Evolutionary conservation across 2,888 invertebrate genomes (phyloP).

Genomic region (Deilephila porcellus): DNA sequence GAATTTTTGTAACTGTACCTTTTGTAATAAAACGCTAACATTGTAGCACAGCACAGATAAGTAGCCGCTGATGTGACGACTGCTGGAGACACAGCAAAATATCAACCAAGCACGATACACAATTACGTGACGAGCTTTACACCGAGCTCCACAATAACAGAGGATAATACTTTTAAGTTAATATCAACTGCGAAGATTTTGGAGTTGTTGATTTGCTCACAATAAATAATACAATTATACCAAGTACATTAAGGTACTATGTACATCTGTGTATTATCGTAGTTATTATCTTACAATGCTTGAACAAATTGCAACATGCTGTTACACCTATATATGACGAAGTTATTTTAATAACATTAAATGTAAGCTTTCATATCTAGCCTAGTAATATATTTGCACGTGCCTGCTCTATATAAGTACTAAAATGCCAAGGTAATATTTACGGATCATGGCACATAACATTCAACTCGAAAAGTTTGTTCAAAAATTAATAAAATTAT

Average conservation of each 20-base stretch:
- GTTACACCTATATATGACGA: no score
- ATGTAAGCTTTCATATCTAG: no score
- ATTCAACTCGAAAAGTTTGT: conserved; percentile 13
- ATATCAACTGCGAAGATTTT: neutral
- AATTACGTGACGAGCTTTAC: neutral
- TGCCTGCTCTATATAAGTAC: neutral
- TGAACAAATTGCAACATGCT: no score
- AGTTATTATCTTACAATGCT: no score
- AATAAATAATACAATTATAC: no score
- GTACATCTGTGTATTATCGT: no score
- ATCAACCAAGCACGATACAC: neutral
- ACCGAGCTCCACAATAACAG: no score
- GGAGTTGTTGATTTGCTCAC: no score
- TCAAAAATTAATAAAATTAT: conserved; percentile 30
- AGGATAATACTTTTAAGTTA: no score
- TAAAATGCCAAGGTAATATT: neutral
- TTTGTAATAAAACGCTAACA: conserved; percentile 27
- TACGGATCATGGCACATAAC: neutral
- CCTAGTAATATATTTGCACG: no score
- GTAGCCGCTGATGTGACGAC: conserved; percentile 2
- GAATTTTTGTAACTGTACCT: conserved; percentile 45
- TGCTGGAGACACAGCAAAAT: neutral
- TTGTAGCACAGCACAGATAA: conserved; percentile 21
- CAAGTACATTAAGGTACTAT: no score
- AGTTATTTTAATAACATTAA: no score